Conservation (phyloP, 1,140 invertebrate species). For the Diachasma alloeum region DNA sequence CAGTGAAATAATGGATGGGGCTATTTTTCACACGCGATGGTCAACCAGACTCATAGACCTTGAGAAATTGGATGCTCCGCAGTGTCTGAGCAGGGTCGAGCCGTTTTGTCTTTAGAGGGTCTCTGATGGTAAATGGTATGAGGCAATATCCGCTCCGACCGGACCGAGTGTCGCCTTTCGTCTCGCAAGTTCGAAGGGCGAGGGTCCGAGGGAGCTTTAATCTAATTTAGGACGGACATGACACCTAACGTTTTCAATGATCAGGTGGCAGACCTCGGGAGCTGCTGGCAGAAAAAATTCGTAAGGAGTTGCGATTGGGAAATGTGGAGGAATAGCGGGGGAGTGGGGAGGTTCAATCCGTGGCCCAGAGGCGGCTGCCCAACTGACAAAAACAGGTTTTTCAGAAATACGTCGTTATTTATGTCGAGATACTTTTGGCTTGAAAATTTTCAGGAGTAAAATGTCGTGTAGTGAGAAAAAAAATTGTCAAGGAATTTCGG, state of each 20-base stretch:
- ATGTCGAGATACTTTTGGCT: too few species aligned
- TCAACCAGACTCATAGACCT: background rate
- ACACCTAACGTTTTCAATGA: background rate
- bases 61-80: slow-evolving; percentile 3
- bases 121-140: slow-evolving; percentile 6
- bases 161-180: slow-evolving; percentile 21
- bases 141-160: background rate
- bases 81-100: slow-evolving; percentile 2
- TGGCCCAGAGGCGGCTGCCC: too few species aligned
- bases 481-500: too few species aligned
- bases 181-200: background rate
- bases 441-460: too few species aligned
- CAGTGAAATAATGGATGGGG: background rate
- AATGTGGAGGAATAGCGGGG: too few species aligned
- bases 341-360: too few species aligned
- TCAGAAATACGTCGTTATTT: too few species aligned
- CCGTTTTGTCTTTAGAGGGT: background rate
- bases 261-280: background rate
- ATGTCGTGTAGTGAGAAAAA: too few species aligned
- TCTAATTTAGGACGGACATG: slow-evolving; percentile 10
- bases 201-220: background rate
- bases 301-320: too few species aligned
- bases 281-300: background rate
- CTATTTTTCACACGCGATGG: background rate
- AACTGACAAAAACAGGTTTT: too few species aligned